Evolutionary conservation across 2,888 invertebrate genomes (phyloP), one percentile per base, ranked within the genome.

Genomic region (Aleiodes testaceus): DNA sequence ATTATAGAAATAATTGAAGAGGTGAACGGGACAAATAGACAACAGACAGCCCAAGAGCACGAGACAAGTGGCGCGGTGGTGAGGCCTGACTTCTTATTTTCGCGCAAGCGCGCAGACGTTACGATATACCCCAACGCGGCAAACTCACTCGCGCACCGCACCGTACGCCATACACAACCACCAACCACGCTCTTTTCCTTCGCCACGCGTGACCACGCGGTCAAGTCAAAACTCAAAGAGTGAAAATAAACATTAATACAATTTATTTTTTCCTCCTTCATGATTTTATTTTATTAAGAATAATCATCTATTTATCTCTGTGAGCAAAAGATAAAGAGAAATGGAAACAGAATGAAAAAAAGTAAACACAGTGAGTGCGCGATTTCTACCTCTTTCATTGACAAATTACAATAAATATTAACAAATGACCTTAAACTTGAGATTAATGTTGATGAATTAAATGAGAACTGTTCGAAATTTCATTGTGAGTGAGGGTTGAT

Each of bases 91-190:
- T 53, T 30, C 7, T 11, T 14, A 50, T 44, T 74, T 75, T 77
- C 77, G 82, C 86, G 86, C 86, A 85, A 80, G 86, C 87, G 86
- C 83, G 81, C 79, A 78, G 81, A 80, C 80, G 79, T 36, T 84
- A 83, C 85, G 86, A 82, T 82, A 83, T 81, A 81, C 80, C 83
- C 79, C 80, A 83, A 81, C 81, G 85, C 82, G 84, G 81, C 79
- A 82, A 84, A 84, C 84, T 85, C 85, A 87, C 86, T 87, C 86
- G 87, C 85, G 86, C 84, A 84, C 84, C 84, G 86, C 83, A 85
- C 85, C 81, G 87, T 86, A 86, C 82, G 86, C 83, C 82, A 85
- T 83, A 85, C 85, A 84, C 85, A 85, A 84, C 83, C 81, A 83
- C 79, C 80, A 80, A 80, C 73, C 74, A 80, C 79, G 80, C 79